Conservation (phyloP, 1,140 invertebrate genomes). For the Sycobia sp. region DNA sequence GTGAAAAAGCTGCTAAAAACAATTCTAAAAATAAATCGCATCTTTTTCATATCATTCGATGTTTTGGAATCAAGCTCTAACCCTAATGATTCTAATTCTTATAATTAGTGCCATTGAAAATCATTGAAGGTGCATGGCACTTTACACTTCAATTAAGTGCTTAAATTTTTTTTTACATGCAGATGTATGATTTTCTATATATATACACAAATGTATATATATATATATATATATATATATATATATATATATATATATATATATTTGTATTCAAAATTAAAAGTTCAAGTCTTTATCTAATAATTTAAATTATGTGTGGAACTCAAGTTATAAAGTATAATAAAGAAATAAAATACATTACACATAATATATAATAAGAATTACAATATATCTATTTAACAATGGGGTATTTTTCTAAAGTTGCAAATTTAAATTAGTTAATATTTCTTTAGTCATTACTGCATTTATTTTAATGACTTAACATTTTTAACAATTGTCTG, state of each 20-base stretch:
- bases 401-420: constrained; percentile 1
- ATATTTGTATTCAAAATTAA: not conserved
- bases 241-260: not conserved
- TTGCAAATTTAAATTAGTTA: constrained; percentile 14
- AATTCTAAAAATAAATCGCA: constrained; percentile 28
- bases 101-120: constrained; percentile 30
- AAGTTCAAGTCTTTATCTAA: too few species aligned
- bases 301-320: constrained; percentile 1
- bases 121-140: constrained; percentile 3
- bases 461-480: constrained; percentile 7
- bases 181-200: too few species aligned
- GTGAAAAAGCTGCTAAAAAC: constrained; percentile 21
- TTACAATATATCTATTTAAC: constrained; percentile 24
- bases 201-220: not conserved
- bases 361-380: constrained; percentile 14
- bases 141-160: constrained; percentile 6
- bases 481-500: constrained; percentile 32
- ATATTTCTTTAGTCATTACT: constrained; percentile 6
- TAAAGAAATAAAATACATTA: constrained; percentile 12
- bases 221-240: not conserved
- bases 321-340: not conserved
- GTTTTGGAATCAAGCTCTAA: constrained; percentile 33
- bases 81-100: constrained; percentile 27
- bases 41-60: constrained; percentile 30
- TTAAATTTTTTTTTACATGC: constrained; percentile 4